Conservation (phyloP, 2,113 vertebrate genomes). For the Tachysurus fulvidraco region DNA sequence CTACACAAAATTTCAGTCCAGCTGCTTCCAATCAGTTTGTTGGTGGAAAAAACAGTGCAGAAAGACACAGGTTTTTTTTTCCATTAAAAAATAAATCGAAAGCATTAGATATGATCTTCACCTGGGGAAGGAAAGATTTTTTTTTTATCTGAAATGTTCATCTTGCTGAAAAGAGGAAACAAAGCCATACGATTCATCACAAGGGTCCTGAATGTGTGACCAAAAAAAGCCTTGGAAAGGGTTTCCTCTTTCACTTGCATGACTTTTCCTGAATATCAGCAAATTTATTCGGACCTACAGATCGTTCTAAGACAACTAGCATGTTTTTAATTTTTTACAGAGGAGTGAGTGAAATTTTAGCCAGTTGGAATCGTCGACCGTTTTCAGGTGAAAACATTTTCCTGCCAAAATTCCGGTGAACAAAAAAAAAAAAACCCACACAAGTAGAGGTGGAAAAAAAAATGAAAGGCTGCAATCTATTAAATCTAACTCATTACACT, state of each 20-base stretch:
- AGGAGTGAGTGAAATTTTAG: background rate
- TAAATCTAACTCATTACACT: background rate
- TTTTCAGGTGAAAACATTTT: background rate
- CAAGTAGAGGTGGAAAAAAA: too few species aligned
- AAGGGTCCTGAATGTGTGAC: background rate
- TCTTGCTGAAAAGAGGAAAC: background rate
- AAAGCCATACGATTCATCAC: background rate
- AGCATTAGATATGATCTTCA: too few species aligned
- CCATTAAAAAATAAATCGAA: too few species aligned
- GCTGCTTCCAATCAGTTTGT: background rate
- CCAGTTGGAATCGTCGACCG: background rate
- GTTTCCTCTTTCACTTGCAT: background rate
- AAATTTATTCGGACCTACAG: background rate
- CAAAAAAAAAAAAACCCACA: background rate
- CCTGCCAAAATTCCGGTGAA: background rate
- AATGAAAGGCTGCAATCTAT: background rate
- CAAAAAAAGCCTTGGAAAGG: background rate
- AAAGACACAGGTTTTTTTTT: too few species aligned
- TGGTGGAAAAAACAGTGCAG: too few species aligned
- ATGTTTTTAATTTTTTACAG: background rate
- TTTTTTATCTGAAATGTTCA: background rate
- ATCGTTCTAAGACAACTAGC: background rate
- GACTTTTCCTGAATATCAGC: background rate
- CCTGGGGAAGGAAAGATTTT: too few species aligned
- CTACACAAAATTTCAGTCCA: background rate